A percentile compares a stretch with the other conserved stretches of the same genome.
These are phyloP conservation scores for Threskiornis aethiopicus DNA, from an alignment of 2,797 vertebrate species.

Conservation along the genomic window DNA sequence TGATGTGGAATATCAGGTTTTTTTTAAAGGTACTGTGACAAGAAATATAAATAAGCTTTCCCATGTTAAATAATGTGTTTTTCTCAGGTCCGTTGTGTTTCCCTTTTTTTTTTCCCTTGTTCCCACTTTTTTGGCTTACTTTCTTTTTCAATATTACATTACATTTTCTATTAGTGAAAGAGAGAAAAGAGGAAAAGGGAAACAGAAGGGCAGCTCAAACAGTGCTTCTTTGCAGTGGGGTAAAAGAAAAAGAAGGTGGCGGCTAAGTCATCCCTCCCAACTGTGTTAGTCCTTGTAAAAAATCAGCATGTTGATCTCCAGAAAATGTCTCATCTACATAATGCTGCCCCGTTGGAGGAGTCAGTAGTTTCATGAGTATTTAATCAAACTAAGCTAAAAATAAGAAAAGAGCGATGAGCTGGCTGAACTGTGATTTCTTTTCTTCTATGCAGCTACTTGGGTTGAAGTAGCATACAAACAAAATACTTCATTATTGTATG, in stretches of 20 bases:
- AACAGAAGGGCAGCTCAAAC: not conserved
- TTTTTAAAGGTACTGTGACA: not conserved
- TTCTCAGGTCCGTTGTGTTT: not conserved
- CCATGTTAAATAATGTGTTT: not conserved
- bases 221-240: not conserved
- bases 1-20: not conserved
- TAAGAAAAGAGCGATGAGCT: not conserved
- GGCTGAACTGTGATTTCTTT: not conserved
- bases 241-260: not conserved
- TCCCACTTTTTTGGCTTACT: not conserved
- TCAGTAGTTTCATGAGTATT: not conserved
- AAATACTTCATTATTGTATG: not conserved
- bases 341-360: not conserved
- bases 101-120: not conserved
- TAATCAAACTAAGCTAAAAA: not conserved
- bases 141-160: not conserved
- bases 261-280: not conserved
- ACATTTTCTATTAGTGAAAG: not conserved
- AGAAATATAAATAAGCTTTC: not conserved
- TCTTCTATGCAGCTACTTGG: not conserved
- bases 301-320: not conserved
- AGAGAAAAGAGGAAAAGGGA: not conserved
- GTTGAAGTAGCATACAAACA: not conserved
- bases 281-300: not conserved
- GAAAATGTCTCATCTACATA: not conserved